Percentiles rank a stretch among this genome's conserved stretches.
These are phyloP conservation scores for Periplaneta americana DNA, from an alignment of 1,140 invertebrate species.

Conservation along the genomic window DNA sequence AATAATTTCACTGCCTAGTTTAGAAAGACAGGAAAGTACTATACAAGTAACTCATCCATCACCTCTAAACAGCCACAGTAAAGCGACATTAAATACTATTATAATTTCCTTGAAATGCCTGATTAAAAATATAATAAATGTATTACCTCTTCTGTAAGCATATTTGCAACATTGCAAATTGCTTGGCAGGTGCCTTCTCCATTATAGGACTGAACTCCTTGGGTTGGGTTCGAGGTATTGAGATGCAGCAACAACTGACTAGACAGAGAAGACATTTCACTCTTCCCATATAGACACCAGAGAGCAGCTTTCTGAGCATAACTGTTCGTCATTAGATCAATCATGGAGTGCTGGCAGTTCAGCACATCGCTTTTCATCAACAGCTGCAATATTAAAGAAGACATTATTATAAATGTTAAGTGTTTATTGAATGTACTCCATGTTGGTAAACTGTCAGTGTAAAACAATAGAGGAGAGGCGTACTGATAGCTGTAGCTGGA, in stretches of 20 bases:
- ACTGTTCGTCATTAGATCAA: slow-evolving; percentile 71
- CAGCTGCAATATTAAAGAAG: slow-evolving; percentile 43
- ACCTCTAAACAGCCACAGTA: too few species aligned
- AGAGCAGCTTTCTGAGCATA: slow-evolving; percentile 74
- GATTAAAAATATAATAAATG: too few species aligned
- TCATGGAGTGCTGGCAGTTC: slow-evolving; percentile 78
- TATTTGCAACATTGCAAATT: slow-evolving; percentile 60
- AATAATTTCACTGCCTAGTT: too few species aligned
- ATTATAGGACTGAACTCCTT: slow-evolving; percentile 51
- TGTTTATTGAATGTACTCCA: too few species aligned
- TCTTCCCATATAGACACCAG: slow-evolving; percentile 83
- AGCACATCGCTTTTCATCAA: slow-evolving; percentile 77
- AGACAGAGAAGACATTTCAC: slow-evolving; percentile 70
- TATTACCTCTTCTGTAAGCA: slow-evolving; percentile 50
- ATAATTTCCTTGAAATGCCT: too few species aligned
- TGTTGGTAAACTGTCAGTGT: too few species aligned
- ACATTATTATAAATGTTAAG: neutral
- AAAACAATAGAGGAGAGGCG: neutral
- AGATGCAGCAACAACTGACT: slow-evolving; percentile 72
- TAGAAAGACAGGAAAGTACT: too few species aligned
- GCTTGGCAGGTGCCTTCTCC: slow-evolving; percentile 64
- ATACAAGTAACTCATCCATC: too few species aligned
- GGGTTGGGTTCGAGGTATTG: slow-evolving; percentile 52
- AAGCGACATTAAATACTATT: too few species aligned
- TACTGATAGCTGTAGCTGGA: too few species aligned